These are phyloP conservation scores for Acrocyrtus sp. DNA, from an alignment of 2,888 invertebrate genomes.

Conservation along the genomic window DNA sequence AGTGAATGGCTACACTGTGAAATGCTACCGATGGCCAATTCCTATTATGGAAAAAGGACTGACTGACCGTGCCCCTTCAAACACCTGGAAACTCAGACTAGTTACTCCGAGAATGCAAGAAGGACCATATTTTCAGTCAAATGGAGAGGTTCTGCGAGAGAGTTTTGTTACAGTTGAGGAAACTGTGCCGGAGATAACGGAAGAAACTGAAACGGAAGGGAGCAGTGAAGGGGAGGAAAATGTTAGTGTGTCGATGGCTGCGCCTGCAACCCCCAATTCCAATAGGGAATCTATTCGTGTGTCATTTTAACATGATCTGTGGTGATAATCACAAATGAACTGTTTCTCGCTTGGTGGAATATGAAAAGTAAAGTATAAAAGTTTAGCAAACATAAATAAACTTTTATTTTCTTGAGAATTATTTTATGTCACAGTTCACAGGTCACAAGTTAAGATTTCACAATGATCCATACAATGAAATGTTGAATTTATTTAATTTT, in stretches of 20 bases:
- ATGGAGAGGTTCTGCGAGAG: background rate
- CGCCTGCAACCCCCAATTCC: background rate
- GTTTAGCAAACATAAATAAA: too few species aligned
- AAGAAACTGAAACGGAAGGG: background rate
- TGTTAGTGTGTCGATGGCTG: background rate
- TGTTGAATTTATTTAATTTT: too few species aligned
- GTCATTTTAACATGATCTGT: too few species aligned
- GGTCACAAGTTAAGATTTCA: too few species aligned
- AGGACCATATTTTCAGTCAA: conserved; percentile 5
- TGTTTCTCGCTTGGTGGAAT: too few species aligned
- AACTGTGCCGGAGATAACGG: background rate
- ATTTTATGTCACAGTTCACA: too few species aligned
- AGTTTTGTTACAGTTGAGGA: background rate
- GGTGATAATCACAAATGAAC: background rate
- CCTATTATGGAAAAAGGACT: background rate
- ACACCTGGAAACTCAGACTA: conserved; percentile 37
- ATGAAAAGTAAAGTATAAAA: too few species aligned
- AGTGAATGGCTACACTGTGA: conserved; percentile 41
- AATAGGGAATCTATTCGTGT: background rate
- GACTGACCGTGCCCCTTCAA: conserved; percentile 18
- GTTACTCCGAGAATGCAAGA: conserved; percentile 17
- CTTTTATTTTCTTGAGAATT: too few species aligned
- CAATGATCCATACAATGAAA: too few species aligned
- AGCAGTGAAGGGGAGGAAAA: background rate
- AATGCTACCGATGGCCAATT: conserved; percentile 43